Base-by-base conservation (phyloP, 2,113 vertebrate genomes). In the Ploceus nigricollis region DNA sequence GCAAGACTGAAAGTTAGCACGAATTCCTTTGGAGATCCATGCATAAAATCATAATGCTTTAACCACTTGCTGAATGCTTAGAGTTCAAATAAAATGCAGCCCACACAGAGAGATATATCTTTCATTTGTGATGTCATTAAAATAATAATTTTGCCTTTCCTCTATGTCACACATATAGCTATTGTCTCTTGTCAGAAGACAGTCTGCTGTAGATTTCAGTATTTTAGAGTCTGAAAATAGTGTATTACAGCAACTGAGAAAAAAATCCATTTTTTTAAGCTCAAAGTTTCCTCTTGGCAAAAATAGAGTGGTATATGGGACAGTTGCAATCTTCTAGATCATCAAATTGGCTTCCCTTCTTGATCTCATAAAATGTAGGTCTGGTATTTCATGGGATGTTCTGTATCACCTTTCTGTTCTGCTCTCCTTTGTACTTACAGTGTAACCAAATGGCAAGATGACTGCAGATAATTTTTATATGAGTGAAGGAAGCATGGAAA, bases 11-110 rank as follows among this genome's bases (percentile, higher is more conserved):
- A 75, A 28, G 40, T 56, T 40, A 87, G 10, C 2, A 88, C 70
- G 65, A n/a, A 15, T n/a, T 58, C 7, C 17, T 23, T 28, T 37
- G 47, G 33, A 86, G 6, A 72, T 28, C 37, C 23, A 39, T 66
- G 51, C 17, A 30, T 37, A 50, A 60, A 87, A 65, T 50, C 24
- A 45, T 40, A 64, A 68, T 44, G 2, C 13, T 40, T 44, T 42
- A 75, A 66, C 9, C 8, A 40, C 2, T 57, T 3, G 0, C 19
- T 37, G 13, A 72, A 60, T 3, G 1, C 4, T 63, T 30, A 35
- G 3, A 30, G 6, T 65, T 79, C 30, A 83, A 85, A 77, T n/a
- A 18, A 87, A 81, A 77, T 83, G 5, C n/a, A 86, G 42, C 10
- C 17, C 37, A 80, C 21, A 37, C 8, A 33, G 51, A 81, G 18